Evolutionary conservation across 2,113 vertebrate genomes (phyloP), one percentile per base, ranked within the genome.

Genomic region (Caretta caretta): DNA sequence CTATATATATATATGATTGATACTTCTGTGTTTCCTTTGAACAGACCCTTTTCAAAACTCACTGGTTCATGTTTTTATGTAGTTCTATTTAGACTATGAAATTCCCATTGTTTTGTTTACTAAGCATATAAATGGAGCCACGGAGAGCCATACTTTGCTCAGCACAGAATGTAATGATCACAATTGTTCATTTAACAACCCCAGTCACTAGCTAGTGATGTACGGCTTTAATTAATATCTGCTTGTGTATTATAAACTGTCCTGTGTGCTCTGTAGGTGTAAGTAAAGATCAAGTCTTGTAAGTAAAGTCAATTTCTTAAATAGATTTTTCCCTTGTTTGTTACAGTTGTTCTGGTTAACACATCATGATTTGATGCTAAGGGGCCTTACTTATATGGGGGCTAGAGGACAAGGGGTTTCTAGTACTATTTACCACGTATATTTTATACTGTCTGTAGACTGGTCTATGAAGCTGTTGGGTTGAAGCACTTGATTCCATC

Each of bases 141-240:
- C 20, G 27, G 88, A 92, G 91, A 92, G 27, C 4, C 4, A 8
- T 80, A 29, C 83, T 95, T 91, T 54, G 88, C 76, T 92, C 72
- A 90, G 25, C 31, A 35, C 59, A 51, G 90, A 27, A 65, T 93
- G 56, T 13, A 93, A 51, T 81, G 80, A 92, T 94, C 81, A 57
- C 49, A 87, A 84, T 95, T 95, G 85, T 75, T 91, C 57, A 51
- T 88, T 94, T 93, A 92, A 86, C 79, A 97, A 94, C 38, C 31
- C 4, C 83, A 94, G 65, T 49, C 16, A 17, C 72, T 83, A 93
- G 75, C 81, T 85, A 94, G 80, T 90, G 59, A 88, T 25, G 5
- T 35, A 87, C 84, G 82, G 1, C 29, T 86, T 76, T 62, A 84
- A 90, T 78, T 7, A 84, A 69, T 57, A 57, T 2, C 35, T 38